These are phyloP conservation scores for Microctonus aethiopoides DNA, from an alignment of 2,888 invertebrate species.

Conservation along the genomic window DNA sequence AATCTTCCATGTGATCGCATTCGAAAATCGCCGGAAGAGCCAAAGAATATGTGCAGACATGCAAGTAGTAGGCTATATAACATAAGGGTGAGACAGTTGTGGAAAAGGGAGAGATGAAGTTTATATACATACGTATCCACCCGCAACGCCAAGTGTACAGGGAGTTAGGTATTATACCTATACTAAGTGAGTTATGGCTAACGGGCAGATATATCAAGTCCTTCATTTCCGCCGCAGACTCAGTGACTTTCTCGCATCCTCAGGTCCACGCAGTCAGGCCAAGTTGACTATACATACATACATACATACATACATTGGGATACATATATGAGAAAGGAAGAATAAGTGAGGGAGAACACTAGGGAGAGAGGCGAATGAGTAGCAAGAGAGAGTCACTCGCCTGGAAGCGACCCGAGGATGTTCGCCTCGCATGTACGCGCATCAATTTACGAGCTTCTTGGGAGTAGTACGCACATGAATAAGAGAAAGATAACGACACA, in stretches of 20 bases:
- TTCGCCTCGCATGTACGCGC: conserved; percentile 32
- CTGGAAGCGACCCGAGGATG: conserved; percentile 34
- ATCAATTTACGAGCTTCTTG: conserved; percentile 36
- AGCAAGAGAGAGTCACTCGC: conserved; percentile 27
- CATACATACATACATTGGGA: too few relatives aligned
- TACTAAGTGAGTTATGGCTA: conserved; percentile 64
- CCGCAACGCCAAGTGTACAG: conserved; percentile 9
- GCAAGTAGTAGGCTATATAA: conserved; percentile 4
- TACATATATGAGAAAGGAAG: conserved; percentile 4
- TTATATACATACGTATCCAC: neutral
- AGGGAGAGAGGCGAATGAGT: neutral
- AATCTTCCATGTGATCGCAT: neutral
- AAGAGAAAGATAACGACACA: conserved; percentile 8
- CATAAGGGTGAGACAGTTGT: conserved; percentile 33
- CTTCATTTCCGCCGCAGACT: conserved; percentile 65
- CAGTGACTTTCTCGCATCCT: conserved; percentile 40
- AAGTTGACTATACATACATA: neutral
- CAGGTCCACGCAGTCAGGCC: conserved; percentile 29
- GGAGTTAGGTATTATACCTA: conserved; percentile 30
- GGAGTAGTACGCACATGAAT: conserved; percentile 18
- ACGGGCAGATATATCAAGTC: conserved; percentile 63
- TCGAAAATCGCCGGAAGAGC: neutral
- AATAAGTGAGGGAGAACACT: conserved; percentile 6
- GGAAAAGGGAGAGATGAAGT: conserved; percentile 28
- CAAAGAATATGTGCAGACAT: conserved; percentile 6